Base-by-base conservation (phyloP, 2,113 vertebrate genomes). In the Ursus arctos region DNA sequence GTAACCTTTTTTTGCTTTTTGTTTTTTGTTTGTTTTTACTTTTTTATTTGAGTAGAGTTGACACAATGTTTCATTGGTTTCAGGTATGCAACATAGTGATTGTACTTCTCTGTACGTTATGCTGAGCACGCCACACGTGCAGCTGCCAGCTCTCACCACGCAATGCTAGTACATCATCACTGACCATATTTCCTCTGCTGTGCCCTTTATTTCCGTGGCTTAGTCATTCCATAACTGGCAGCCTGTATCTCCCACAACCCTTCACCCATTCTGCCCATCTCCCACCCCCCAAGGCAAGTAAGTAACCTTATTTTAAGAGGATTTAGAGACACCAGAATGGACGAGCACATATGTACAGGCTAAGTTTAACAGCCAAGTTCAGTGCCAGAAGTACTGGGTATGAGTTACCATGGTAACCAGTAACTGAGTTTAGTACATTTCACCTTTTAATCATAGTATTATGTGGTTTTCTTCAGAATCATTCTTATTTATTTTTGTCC, bases 331-430 rank as follows among this genome's bases (percentile, higher is more conserved):
- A n/a, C 10, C 9, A 28, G 11, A 22, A 16, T 55, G 49, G 31
- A 47, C 15, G 0, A 0, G 8, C 22, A 22, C 61, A 0, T 8
- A 0, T 0, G 4, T 0, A 0, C 22, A 49, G 15, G 18, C n/a
- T 28, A 18, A 1, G 28, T 12, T n/a, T 36, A 72, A 31, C 0
- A 0, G 2, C 12, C 74, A 49, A n/a, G 1, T 3, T 12, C 3
- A 9, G 21, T 5, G 14, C 53, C 57, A 15, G 24, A 74, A 87
- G 57, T 43, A 1, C 0, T 55, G 72, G 72, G 0, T 36, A 0
- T 15, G 69, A 18, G 24, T 82, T 55, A 59, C 59, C 24, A 1
- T 36, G 40, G 11, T 36, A 61, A 83, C 79, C n/a, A n/a, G 28
- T 65, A 47, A 31, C 33, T 6, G 82, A 71, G 31, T 26, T 15